phyloP scores from a whole-genome alignment of 1,140 invertebrate species.

The Drosophila ambigua region DNA sequence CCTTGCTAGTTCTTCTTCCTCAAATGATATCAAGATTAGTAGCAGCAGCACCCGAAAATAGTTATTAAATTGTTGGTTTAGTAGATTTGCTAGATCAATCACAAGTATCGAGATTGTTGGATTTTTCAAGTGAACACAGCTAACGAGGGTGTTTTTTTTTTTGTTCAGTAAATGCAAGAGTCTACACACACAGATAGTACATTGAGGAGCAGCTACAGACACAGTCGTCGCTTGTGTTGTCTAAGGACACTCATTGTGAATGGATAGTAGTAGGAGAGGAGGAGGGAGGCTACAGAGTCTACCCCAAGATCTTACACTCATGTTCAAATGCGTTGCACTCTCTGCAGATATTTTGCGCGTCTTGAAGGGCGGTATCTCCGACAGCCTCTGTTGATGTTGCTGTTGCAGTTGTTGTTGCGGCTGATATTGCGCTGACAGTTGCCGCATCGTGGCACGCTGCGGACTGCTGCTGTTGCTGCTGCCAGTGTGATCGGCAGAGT shows the following conservation, averaged over 20 bases:
- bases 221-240: constrained; percentile 3
- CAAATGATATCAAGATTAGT: too few species aligned
- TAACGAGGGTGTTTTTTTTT: constrained; percentile 13
- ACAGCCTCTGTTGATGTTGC: constrained; percentile 69
- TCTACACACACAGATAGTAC: constrained; percentile 40
- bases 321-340: constrained; percentile 77
- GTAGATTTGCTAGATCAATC: constrained; percentile 1
- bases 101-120: constrained; percentile 22
- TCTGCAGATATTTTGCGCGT: constrained; percentile 85
- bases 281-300: constrained; percentile 1
- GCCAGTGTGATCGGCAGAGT: constrained; percentile 72
- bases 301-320: constrained; percentile 68
- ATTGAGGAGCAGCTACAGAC: constrained; percentile 49
- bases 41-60: not conserved
- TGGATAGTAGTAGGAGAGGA: not conserved
- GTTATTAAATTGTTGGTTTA: constrained; percentile 1
- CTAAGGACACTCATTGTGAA: constrained; percentile 34
- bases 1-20: too few species aligned
- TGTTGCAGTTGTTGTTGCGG: constrained; percentile 45
- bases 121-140: constrained; percentile 2
- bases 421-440: constrained; percentile 59
- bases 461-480: constrained; percentile 79
- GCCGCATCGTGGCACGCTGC: constrained; percentile 56
- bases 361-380: constrained; percentile 85
- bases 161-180: constrained; percentile 4